Evolutionary conservation across 2,113 vertebrate species (phyloP).

Genomic region (Archilochus colubris): DNA sequence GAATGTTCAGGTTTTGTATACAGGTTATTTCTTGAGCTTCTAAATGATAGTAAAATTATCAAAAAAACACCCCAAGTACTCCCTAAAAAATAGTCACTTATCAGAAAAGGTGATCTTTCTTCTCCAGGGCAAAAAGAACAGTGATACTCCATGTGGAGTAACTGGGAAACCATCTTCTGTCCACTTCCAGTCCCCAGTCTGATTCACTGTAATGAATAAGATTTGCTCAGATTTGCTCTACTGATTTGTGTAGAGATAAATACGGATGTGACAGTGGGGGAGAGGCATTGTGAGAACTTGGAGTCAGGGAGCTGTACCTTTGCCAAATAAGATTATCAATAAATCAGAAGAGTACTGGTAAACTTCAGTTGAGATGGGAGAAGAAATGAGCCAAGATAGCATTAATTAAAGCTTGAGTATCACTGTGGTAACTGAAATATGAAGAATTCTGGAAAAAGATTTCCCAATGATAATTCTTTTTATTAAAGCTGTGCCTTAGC

Average conservation of each 20-base stretch:
- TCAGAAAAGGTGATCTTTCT: not conserved
- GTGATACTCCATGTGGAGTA: not conserved
- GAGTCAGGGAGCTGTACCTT: not conserved
- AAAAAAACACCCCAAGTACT: not conserved
- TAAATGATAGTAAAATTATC: not conserved
- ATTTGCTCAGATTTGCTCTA: not conserved
- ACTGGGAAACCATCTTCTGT: not conserved
- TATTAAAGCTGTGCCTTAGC: not conserved
- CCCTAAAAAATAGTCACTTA: too few species aligned
- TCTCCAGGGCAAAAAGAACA: not conserved
- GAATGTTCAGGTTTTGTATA: not conserved
- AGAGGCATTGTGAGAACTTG: not conserved
- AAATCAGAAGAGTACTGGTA: not conserved
- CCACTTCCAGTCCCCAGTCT: not conserved
- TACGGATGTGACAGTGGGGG: not conserved
- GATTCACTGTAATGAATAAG: too few species aligned
- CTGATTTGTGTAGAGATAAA: not conserved
- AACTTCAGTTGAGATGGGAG: not conserved
- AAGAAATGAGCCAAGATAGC: not conserved
- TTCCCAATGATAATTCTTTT: conserved; percentile 13
- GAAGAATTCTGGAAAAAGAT: conserved; percentile 23
- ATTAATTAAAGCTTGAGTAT: conserved; percentile 25
- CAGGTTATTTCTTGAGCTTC: not conserved
- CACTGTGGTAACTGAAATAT: not conserved
- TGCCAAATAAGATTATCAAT: not conserved